These are phyloP conservation scores for Oscheius onirici DNA, from an alignment of 2,888 invertebrate species.

Conservation along the genomic window DNA sequence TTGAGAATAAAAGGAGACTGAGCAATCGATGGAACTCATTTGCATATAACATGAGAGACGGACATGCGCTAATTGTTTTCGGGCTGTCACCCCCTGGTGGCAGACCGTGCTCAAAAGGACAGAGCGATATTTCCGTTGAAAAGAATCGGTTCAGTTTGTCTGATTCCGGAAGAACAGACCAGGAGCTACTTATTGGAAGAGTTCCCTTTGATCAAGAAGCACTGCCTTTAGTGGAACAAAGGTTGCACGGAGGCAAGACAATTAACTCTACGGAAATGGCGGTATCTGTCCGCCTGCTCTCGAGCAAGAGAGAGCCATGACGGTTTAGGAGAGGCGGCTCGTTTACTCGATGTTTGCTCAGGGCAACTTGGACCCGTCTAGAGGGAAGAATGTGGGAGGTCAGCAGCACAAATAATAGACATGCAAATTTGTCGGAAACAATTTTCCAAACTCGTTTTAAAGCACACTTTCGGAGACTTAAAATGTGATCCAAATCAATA, in stretches of 20 bases:
- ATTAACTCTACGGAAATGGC: background rate
- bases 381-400: conserved; percentile 22
- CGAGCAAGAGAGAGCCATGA: conserved; percentile 10
- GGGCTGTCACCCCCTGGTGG: conserved; percentile 24
- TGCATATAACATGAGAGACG: conserved; percentile 26
- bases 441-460: too few relatives aligned
- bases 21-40: conserved; percentile 28
- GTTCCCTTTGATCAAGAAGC: too few relatives aligned
- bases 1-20: background rate
- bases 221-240: too few relatives aligned
- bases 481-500: background rate
- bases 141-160: too few relatives aligned
- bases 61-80: conserved; percentile 30
- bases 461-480: background rate
- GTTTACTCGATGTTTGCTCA: conserved; percentile 28
- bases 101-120: background rate
- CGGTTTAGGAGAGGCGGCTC: conserved; percentile 30
- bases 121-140: too few relatives aligned
- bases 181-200: too few relatives aligned
- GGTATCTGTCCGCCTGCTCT: background rate
- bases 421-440: conserved; percentile 12
- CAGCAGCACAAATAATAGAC: conserved; percentile 5
- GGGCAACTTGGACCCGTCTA: conserved; percentile 14
- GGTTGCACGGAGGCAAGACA: background rate
- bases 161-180: too few relatives aligned